phyloP scores from a whole-genome alignment of 2,113 vertebrate species.

The Hymenochirus boettgeri region DNA sequence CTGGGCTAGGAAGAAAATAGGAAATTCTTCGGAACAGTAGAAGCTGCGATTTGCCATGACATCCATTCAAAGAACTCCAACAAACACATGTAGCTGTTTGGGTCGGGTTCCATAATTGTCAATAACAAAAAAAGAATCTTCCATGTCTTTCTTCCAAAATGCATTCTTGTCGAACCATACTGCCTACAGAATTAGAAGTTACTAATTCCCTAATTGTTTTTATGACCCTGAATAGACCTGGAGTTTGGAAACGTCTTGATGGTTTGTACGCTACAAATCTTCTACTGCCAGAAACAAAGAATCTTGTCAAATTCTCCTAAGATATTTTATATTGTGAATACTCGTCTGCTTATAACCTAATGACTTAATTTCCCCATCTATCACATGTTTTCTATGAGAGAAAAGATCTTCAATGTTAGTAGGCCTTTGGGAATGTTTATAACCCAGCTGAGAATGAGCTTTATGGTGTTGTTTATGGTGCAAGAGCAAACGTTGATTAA shows the following conservation, averaged over 20 bases:
- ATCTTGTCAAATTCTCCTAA: constrained; percentile 51
- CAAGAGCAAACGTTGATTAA: constrained; percentile 7
- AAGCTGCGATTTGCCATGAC: constrained; percentile 46
- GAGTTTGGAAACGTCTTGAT: background rate
- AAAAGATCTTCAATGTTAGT: background rate
- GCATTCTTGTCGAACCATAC: constrained; percentile 57
- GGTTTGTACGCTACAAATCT: constrained; percentile 11
- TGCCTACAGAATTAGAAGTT: constrained; percentile 52
- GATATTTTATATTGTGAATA: constrained; percentile 46
- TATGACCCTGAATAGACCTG: constrained; percentile 21
- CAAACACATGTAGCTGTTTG: constrained; percentile 58
- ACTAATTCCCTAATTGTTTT: too few species aligned
- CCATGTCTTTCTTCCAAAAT: constrained; percentile 49
- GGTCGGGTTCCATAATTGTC: constrained; percentile 53
- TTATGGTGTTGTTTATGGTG: constrained; percentile 52
- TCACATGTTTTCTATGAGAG: constrained; percentile 39
- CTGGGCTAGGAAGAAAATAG: constrained; percentile 57
- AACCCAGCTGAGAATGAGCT: constrained; percentile 46
- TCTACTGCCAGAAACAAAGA: background rate
- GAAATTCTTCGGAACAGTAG: constrained; percentile 54
- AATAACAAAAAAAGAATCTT: constrained; percentile 49
- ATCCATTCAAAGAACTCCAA: constrained; percentile 59
- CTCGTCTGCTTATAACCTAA: constrained; percentile 42
- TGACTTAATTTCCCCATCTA: constrained; percentile 41
- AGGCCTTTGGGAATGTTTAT: background rate